Evolutionary conservation across 2,888 invertebrate species (phyloP), one percentile per base, ranked within the genome.

Genomic region (Rhynchonema sp.): DNA sequence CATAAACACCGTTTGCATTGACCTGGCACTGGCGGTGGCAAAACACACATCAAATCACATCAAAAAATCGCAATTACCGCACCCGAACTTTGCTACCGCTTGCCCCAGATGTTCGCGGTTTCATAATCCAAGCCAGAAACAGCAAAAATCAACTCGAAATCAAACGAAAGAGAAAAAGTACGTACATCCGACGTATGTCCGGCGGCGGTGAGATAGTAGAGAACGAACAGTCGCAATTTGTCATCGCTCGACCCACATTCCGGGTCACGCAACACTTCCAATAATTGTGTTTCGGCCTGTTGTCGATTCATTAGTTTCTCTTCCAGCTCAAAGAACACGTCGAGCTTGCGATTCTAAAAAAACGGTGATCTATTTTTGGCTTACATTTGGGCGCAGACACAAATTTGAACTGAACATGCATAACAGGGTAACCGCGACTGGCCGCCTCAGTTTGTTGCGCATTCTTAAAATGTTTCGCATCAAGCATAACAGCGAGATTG

Each of bases 301-400:
- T 76, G 71, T 63, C 76, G 75, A 63, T 76, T 87, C 87, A 96
- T 88, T 56, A 98, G 84, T 75, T 94, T 96, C 73, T 98, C 96
- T 78, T 99, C 98, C 62, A 90, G 79, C 76, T 99, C 98, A 73
- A 98, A 98, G 72, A 88, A 89, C 0, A 89, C 87, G 74, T 98
- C 98, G 58, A 99, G 76, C 65, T 94, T 84, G 59, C 94, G 80
- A 0, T 83, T 82, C 78, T 64, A 59, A 64, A 63, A 55, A 46
- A 38, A 38, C 38, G n/a, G n/a, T n/a, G n/a, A n/a, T n/a, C n/a
- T n/a, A n/a, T n/a, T n/a, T n/a, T 53, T 59, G 28, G 54, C 30
- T n/a, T n/a, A n/a, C n/a, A n/a, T n/a, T n/a, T n/a, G n/a, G n/a
- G n/a, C n/a, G n/a, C n/a, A n/a, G n/a, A n/a, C n/a, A n/a, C n/a